Percentiles rank a stretch among this genome's conserved stretches.
phyloP scores from a whole-genome alignment of 2,797 vertebrate species.

The Anguilla pacifica region DNA sequence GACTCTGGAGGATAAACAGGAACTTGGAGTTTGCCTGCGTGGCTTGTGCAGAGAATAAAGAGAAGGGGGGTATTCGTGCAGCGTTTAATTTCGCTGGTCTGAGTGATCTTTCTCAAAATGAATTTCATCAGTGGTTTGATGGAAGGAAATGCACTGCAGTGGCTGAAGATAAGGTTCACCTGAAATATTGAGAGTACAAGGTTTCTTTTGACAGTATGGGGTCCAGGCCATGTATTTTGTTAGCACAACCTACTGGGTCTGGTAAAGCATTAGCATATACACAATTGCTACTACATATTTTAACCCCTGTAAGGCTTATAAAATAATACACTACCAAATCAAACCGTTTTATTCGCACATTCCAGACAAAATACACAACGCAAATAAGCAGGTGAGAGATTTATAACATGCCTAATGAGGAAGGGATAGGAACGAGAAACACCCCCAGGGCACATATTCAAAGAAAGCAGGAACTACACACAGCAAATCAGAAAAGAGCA shows the following conservation, averaged over 20 bases:
- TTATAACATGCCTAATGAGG: conserved; percentile 53
- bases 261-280: no score
- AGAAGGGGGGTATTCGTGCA: conserved; percentile 11
- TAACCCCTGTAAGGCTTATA: conserved; percentile 42
- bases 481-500: conserved; percentile 51
- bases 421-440: background rate
- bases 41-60: no score
- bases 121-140: conserved; percentile 4
- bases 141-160: conserved; percentile 13
- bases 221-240: no score
- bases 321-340: conserved; percentile 39
- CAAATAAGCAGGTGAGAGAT: conserved; percentile 45
- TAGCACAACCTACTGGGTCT: no score
- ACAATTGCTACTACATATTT: no score
- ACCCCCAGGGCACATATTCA: conserved; percentile 40
- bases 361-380: conserved; percentile 57
- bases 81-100: conserved; percentile 63
- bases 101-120: conserved; percentile 51
- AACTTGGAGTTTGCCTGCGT: no score
- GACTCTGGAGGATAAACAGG: conserved; percentile 42
- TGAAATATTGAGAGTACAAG: no score
- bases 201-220: no score
- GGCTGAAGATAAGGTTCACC: no score
- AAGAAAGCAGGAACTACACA: conserved; percentile 52
- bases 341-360: conserved; percentile 36